These are phyloP conservation scores for Norana najaformis DNA, from an alignment of 2,888 invertebrate genomes.

Conservation along the genomic window DNA sequence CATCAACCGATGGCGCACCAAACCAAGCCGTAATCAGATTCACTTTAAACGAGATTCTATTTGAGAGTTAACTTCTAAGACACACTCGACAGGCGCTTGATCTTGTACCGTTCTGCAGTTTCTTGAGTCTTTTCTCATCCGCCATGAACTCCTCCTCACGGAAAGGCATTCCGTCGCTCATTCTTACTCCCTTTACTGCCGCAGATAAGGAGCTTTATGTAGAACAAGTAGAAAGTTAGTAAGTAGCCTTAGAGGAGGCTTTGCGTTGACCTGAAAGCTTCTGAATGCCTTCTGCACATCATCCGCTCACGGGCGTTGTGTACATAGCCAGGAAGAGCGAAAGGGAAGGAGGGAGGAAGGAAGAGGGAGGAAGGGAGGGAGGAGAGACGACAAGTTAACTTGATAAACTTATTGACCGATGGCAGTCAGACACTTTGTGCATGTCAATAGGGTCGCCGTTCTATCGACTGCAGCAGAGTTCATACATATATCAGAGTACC, in stretches of 20 bases:
- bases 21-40: no score
- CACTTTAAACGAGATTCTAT: no score
- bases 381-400: neutral
- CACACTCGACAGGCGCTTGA: neutral
- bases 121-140: neutral
- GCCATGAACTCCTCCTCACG: neutral
- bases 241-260: neutral
- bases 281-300: neutral
- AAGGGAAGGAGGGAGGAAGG: neutral
- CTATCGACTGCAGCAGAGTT: no score
- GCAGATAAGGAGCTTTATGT: neutral
- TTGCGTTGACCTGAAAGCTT: no score
- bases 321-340: neutral
- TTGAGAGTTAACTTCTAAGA: no score
- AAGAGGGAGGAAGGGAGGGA: neutral
- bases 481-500: no score
- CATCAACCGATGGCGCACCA: no score
- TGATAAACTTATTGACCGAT: neutral
- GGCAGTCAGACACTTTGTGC: neutral
- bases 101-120: neutral
- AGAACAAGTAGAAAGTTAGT: neutral
- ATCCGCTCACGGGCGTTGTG: neutral
- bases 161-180: slow-evolving; percentile 5
- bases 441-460: neutral
- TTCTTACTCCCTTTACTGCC: neutral